Base-by-base conservation (phyloP, 2,888 invertebrate species). In the Patella caerulea region DNA sequence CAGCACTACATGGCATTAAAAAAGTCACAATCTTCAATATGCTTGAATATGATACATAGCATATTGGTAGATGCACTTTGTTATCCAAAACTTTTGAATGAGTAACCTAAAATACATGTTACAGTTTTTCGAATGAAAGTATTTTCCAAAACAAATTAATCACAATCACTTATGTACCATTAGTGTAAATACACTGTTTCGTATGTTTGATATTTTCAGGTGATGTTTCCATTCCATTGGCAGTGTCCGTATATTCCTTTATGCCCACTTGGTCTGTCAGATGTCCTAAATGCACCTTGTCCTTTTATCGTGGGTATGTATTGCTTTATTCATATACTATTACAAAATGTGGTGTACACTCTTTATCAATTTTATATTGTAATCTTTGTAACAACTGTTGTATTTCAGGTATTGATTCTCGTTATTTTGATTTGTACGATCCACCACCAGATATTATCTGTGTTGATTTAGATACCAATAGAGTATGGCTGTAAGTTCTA, bases 231-330 rank as follows among this genome's bases (percentile, higher is more conserved):
- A 0, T 98, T 99, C 92, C 98, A 98, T 92, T 99, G 99, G 99
- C 98, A 99, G 92, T 99, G 99, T 91, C 99, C 99, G 0, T 99
- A 99, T 92, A 98, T 99, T 93, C 99, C 99, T 2, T 93, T 99
- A 76, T 99, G 99, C 93, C 99, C 99, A 15, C 93, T 99, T 91
- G 96, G 96, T 78, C 93, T 98, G 87, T 97, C 97, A n/a, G 96
- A 97, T 93, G 97, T 99, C 5, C 93, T 99, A 75, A 97, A 98
- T 92, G 99, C 99, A 19, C 99, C 99, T 0, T 93, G 98, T 86
- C 99, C 99, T 2, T 99, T 98, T 92, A 94, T 99, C 85, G 98
- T 99, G 88, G 98, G 92, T 92, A 86, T 84, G 89, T 84, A 3
- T 14, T 75, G 11, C 52, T 45, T 3, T 45, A 45, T 45, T 45